Evolutionary conservation across 2,888 invertebrate genomes (phyloP), one percentile per base, ranked within the genome.

Genomic region (Nomada fabriciana): DNA sequence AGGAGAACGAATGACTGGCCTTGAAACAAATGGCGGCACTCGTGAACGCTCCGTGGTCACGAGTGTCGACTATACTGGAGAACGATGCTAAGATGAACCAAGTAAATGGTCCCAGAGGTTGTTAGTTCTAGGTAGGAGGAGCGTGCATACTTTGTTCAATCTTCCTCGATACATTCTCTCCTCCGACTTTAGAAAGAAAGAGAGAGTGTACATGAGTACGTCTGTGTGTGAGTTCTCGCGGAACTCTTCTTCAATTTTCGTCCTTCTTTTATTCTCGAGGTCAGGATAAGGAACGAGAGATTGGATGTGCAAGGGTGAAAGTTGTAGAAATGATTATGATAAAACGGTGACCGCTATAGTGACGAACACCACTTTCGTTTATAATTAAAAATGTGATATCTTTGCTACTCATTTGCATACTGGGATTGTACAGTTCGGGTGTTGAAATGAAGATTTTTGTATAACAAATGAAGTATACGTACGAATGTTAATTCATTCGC

Each of bases 101-200:
- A 79, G 78, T 82, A 71, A 64, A 68, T 71, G 65, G 67, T 69
- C 75, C 55, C 60, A 42, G 81, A 76, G 65, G 60, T 83, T 76
- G 60, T 83, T 76, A 78, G 83, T 67, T 73, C 75, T 72, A 55
- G 76, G 71, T 84, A 85, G 84, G 74, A 86, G 85, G 74, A 81
- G 76, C 73, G 61, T 70, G 50, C 76, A 64, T 69, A 69, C 75
- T 68, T 75, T 64, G 69, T 80, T 70, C 75, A 53, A 81, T 81
- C 80, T 78, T 86, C 52, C 75, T 25, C 63, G 52, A 61, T 60
- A 70, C 86, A 50, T 69, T 80, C 83, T 79, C 88, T 85, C 80
- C 68, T 68, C 36, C 20, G 18, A 23, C 52, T 72, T 63, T 29
- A 43, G 25, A 47, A 77, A 69, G 72, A 71, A 50, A 80, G 78